phyloP scores from a whole-genome alignment of 64 coral and sea anemone species.

The Exaiptasia diaphana region DNA sequence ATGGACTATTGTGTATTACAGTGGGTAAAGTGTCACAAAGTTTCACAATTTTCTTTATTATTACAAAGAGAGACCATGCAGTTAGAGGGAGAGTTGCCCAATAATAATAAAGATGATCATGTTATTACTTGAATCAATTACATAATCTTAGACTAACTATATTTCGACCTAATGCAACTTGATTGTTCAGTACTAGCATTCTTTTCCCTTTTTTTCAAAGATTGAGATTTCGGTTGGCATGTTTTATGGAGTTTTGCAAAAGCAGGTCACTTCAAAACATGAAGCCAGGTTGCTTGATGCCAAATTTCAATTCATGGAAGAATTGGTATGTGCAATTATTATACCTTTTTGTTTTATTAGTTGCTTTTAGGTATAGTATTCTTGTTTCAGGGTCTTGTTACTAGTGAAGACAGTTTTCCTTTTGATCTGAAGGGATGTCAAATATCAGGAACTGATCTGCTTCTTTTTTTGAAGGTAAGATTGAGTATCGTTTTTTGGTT shows the following conservation, averaged over 20 bases:
- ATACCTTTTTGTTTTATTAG: background rate
- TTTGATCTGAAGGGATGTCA: conserved; percentile 69
- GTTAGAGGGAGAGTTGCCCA: no score
- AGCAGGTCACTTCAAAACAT: background rate
- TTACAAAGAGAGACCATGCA: no score
- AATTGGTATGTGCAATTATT: conserved; percentile 34
- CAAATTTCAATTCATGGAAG: conserved; percentile 76
- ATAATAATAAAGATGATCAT: no score
- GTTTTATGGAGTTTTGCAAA: conserved; percentile 41
- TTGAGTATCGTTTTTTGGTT: no score
- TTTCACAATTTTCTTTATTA: no score
- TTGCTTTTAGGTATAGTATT: background rate
- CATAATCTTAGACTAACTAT: no score
- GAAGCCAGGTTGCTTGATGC: conserved; percentile 27
- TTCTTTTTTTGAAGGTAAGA: conserved; percentile 50
- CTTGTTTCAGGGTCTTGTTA: conserved; percentile 40
- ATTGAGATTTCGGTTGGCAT: conserved; percentile 56
- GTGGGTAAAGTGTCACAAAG: no score
- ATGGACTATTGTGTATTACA: no score
- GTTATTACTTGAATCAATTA: no score
- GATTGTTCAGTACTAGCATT: background rate
- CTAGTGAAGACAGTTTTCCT: conserved; percentile 38
- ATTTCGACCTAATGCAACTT: background rate
- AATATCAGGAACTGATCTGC: conserved; percentile 48
- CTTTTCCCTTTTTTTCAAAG: background rate